Conservation (phyloP, 2,113 vertebrate genomes). For the Crotalus helleri region DNA sequence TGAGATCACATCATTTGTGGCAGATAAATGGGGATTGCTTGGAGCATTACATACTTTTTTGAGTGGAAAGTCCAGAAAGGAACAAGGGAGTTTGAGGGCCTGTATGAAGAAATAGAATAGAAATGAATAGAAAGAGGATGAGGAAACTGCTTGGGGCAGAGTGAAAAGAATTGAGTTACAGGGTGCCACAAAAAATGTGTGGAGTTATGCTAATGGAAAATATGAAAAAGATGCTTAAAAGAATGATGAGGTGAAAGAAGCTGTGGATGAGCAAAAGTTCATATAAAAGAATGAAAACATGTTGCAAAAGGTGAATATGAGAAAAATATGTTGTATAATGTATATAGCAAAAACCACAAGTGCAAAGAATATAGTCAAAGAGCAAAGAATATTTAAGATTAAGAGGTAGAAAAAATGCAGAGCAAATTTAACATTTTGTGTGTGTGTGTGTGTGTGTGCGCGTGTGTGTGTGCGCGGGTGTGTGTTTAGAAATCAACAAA, state of each 20-base stretch:
- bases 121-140: not conserved
- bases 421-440: not conserved
- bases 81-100: not conserved
- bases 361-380: not conserved
- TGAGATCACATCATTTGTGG: not conserved
- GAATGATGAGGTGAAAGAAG: not conserved
- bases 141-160: not conserved
- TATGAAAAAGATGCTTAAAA: not conserved
- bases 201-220: not conserved
- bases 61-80: not conserved
- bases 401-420: not conserved
- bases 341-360: not conserved
- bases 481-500: not conserved
- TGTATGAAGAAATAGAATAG: not conserved
- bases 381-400: not conserved
- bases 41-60: not conserved
- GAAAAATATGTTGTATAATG: not conserved
- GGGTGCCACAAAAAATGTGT: not conserved
- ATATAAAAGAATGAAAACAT: not conserved
- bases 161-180: not conserved
- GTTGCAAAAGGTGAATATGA: not conserved
- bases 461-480: not conserved
- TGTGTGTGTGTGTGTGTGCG: not conserved
- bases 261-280: not conserved
- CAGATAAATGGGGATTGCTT: not conserved